Base-by-base conservation (phyloP, 2,888 invertebrate genomes). In the Onchidella celtica region DNA sequence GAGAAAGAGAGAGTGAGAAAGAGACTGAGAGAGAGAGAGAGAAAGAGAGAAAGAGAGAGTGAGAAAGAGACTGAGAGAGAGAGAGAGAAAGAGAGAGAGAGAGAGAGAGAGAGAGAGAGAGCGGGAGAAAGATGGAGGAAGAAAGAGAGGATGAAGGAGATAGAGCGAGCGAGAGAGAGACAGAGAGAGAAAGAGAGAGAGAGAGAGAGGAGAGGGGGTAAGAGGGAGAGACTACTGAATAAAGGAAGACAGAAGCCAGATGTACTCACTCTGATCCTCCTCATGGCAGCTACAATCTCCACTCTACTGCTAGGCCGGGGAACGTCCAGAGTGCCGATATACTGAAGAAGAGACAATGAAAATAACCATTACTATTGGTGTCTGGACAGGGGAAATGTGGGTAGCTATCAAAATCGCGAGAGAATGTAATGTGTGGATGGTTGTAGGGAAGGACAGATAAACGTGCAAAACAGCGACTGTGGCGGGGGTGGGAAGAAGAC, bases 241-340 rank as follows among this genome's bases (percentile, higher is more conserved):
- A 47, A 47, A 6, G 6, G 9, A 47, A 11, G 47, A 47, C 47
- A 6, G 47, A n/a, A n/a, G n/a, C n/a, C 17, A 47, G 17, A 66
- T 32, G 34, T n/a, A 95, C 96, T 97, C 94, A 99, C 99, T 93
- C 99, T 96, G 93, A 99, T 99, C 92, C 98, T 95, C 85, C 99
- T 96, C 99, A 99, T 99, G 85, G 99, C 99, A 85, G 99, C 98
- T 83, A 99, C 99, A 93, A 99, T 99, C 95, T 99, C 99, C 88
- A 99, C 97, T 89, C 99, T 95, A 93, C 97, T 99, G 88, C 97
- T 97, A 40, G 99, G 99, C 88, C 99, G 95, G 27, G 98, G 97
- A 89, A 99, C 98, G 94, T 99, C 99, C 96, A 99, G 95, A 86
- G 97, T 98, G 87, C 99, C 99, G 93, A 99, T 99, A 94, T 98